Conservation (phyloP, 2,888 invertebrate genomes). For the Drosophila rellima region DNA sequence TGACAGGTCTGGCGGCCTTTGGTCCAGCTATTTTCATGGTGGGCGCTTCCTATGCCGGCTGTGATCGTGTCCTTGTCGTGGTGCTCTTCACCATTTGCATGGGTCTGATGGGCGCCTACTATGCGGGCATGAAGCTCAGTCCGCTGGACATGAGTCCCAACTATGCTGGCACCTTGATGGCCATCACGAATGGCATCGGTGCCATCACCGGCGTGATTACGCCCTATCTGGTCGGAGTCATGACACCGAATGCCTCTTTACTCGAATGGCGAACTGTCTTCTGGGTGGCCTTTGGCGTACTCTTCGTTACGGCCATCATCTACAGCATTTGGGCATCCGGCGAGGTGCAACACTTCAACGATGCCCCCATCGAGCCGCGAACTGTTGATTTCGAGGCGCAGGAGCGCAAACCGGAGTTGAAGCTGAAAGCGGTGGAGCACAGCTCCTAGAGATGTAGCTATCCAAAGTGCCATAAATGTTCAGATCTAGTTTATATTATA, state of each 20-base stretch:
- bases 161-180: conserved; percentile 89
- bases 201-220: conserved; percentile 90
- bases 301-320: conserved; percentile 89
- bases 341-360: conserved; percentile 92
- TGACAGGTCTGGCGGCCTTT: conserved; percentile 90
- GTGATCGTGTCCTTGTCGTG: conserved; percentile 88
- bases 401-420: conserved; percentile 58
- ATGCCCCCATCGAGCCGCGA: conserved; percentile 71
- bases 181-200: conserved; percentile 90
- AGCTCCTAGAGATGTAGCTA: conserved; percentile 57
- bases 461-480: conserved; percentile 62
- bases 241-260: conserved; percentile 89
- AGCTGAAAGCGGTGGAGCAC: conserved; percentile 44
- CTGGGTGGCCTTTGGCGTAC: conserved; percentile 91
- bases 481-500: conserved; percentile 32
- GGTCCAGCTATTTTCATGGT: conserved; percentile 90
- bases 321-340: conserved; percentile 91
- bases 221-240: conserved; percentile 89
- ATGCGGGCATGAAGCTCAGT: conserved; percentile 90
- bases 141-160: conserved; percentile 89
- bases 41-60: conserved; percentile 90
- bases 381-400: conserved; percentile 65
- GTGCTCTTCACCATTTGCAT: conserved; percentile 89
- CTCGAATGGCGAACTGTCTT: conserved; percentile 92
- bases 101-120: conserved; percentile 90